phyloP scores from a whole-genome alignment of 2,113 vertebrate genomes.

The Ciconia maguari region DNA sequence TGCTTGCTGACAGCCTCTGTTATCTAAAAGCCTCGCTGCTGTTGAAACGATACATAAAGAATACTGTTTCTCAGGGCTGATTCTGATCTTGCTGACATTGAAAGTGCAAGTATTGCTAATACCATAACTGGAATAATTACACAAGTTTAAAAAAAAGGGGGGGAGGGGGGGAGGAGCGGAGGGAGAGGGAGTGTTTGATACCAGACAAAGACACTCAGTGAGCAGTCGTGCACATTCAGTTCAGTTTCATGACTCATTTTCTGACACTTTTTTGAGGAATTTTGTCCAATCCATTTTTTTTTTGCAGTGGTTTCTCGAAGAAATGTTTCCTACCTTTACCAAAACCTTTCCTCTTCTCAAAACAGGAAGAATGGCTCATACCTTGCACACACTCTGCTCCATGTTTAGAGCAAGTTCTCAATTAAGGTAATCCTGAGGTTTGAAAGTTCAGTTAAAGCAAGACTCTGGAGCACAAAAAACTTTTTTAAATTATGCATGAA shows the following conservation, averaged over 20 bases:
- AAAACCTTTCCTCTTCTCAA: conserved; percentile 22
- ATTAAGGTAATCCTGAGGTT: neutral
- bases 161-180: fast-evolving
- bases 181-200: neutral
- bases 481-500: neutral
- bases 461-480: neutral
- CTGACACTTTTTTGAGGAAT: neutral
- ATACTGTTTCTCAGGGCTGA: neutral
- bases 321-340: neutral
- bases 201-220: neutral
- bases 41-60: neutral
- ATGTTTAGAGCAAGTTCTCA: neutral
- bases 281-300: neutral
- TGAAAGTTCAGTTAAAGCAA: neutral
- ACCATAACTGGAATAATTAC: neutral
- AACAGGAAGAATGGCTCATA: conserved; percentile 35
- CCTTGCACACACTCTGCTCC: neutral
- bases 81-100: neutral
- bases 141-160: neutral
- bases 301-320: neutral
- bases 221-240: neutral
- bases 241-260: neutral
- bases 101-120: neutral
- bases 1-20: neutral
- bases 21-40: neutral